Evolutionary conservation across 2,113 vertebrate genomes (phyloP).

Genomic region (Anguilla japonica): DNA sequence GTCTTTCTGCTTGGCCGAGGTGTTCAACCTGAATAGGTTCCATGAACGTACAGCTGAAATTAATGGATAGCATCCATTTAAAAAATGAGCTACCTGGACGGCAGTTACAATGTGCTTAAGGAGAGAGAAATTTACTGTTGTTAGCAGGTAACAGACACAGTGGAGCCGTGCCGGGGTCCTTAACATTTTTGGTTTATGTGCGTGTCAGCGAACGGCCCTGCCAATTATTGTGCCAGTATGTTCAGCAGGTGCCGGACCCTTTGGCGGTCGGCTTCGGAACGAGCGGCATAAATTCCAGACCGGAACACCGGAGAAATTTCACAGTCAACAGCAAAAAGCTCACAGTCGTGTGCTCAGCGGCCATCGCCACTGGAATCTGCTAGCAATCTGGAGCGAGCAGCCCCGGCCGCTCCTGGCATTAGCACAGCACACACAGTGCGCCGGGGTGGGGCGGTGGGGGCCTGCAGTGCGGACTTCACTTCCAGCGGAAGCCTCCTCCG

Average conservation of each 20-base stretch:
- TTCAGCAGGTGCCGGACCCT: not conserved
- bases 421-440: constrained; percentile 21
- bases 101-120: not conserved
- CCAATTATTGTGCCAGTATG: not conserved
- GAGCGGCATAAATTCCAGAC: constrained; percentile 11
- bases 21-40: not conserved
- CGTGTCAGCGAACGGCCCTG: not conserved
- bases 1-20: not conserved
- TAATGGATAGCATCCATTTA: not conserved
- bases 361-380: constrained; percentile 42
- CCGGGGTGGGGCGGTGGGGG: no score
- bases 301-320: constrained; percentile 32
- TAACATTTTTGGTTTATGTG: not conserved
- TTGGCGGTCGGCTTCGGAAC: not conserved
- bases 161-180: not conserved
- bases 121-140: not conserved
- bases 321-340: constrained; percentile 56
- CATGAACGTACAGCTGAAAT: not conserved
- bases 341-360: constrained; percentile 29
- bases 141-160: not conserved
- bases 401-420: constrained; percentile 27
- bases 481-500: not conserved
- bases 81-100: not conserved
- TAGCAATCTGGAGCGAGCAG: constrained; percentile 11
- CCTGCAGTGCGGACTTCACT: not conserved